These are phyloP conservation scores for Nothocercus nigrocapillus DNA, from an alignment of 2,113 vertebrate genomes.

Conservation along the genomic window DNA sequence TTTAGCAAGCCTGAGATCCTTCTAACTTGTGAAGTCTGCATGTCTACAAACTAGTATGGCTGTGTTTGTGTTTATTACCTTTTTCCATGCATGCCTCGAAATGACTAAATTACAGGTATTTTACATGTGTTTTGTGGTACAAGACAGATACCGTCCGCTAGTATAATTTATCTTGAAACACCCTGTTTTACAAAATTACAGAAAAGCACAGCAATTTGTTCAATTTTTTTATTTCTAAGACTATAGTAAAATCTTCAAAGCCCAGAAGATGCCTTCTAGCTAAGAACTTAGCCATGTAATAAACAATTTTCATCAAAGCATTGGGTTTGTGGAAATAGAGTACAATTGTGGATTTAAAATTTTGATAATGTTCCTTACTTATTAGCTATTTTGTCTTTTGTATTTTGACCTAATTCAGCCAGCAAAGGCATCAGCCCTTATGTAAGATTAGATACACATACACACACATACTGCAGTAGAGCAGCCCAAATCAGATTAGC, in stretches of 20 bases:
- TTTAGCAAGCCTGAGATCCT: constrained; percentile 73
- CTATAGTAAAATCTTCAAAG: constrained; percentile 91
- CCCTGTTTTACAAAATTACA: constrained; percentile 89
- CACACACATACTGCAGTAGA: constrained; percentile 48
- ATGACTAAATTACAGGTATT: constrained; percentile 88
- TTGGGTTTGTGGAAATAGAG: constrained; percentile 72
- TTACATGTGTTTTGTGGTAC: constrained; percentile 86
- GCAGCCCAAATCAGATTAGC: constrained; percentile 80
- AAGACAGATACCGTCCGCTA: constrained; percentile 85
- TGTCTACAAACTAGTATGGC: constrained; percentile 79
- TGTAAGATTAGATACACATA: constrained; percentile 73
- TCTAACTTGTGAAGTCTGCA: constrained; percentile 77
- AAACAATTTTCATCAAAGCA: constrained; percentile 88
- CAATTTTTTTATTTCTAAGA: constrained; percentile 84
- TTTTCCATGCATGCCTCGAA: constrained; percentile 79
- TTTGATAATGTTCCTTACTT: constrained; percentile 80
- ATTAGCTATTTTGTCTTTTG: constrained; percentile 83
- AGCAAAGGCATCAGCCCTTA: constrained; percentile 72
- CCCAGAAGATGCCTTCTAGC: constrained; percentile 83
- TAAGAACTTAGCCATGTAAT: constrained; percentile 84
- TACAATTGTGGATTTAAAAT: constrained; percentile 80
- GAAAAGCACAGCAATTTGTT: constrained; percentile 96
- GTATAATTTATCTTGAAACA: constrained; percentile 93
- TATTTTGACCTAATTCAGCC: constrained; percentile 82
- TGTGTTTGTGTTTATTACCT: constrained; percentile 84